Base-by-base conservation (phyloP, 2,797 vertebrate genomes). In the Gymnothorax reevesii region DNA sequence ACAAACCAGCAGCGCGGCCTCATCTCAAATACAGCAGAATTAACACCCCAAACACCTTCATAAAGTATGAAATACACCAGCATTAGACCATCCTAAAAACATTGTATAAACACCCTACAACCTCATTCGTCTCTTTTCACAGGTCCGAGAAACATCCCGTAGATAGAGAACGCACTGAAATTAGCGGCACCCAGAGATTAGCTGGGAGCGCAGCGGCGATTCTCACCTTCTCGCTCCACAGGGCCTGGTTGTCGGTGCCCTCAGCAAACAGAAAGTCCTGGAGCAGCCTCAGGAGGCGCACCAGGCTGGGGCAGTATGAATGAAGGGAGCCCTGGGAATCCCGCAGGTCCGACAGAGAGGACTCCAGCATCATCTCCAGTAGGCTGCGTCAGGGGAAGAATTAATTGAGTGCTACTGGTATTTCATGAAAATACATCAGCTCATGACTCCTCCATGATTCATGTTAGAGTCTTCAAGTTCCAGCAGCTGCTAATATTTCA, bases 291-390 rank as follows among this genome's bases (percentile, higher is more conserved):
- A 99, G 96, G 33, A 99, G 96, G 86, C 96, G 97, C 25, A 99
- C 95, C 4, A 96, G 94, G 0, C 97, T 98, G 89, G 97, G 97
- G 85, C 94, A 94, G 93, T 98, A 96, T 0, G 97, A 95, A 89
- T 97, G 91, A 20, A 92, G 52, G 1, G 95, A 90, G 0, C 94
- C 90, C 0, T 96, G 93, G 0, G 96, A 94, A 2, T 97, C 97
- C 89, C 97, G 97, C 91, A 99, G 93, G 91, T 99, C 99, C 0
- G 96, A 97, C 92, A 98, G 89, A 0, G 98, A 97, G 0, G 98
- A 99, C 92, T 99, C 99, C 95, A 99, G 92, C 99, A 99, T 99
- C 98, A 99, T 98, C 95, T 99, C 99, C 94, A 99, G 91, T 84
- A 99, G 94, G 93, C 99, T 99, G 66, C 6, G 15, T 77, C 2